Evolutionary conservation across 1,140 invertebrate genomes (phyloP).

Genomic region (Leptinotarsa undecemlineata): DNA sequence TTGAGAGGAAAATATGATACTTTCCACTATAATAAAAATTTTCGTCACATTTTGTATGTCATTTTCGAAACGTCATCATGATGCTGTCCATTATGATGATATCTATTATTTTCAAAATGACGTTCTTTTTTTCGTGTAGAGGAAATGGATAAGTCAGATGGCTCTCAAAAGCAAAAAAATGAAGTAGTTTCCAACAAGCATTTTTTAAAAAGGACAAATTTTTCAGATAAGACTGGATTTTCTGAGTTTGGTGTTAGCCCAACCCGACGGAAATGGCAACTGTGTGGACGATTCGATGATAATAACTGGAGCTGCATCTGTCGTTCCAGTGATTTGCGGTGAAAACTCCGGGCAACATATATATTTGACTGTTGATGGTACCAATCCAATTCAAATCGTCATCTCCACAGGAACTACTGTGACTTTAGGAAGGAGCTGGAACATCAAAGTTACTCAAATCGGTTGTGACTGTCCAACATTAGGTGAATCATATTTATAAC

Average conservation of each 20-base stretch:
- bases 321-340: slow-evolving; percentile 75
- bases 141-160: too few relatives aligned
- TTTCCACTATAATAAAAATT: too few relatives aligned
- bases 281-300: slow-evolving; percentile 73
- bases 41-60: too few relatives aligned
- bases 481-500: slow-evolving; percentile 55
- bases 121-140: too few relatives aligned
- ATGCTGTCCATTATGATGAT: too few relatives aligned
- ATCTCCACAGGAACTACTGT: slow-evolving; percentile 66
- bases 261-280: slow-evolving; percentile 72
- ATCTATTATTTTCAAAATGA: too few relatives aligned
- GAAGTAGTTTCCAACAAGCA: not conserved
- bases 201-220: not conserved
- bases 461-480: slow-evolving; percentile 67
- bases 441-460: slow-evolving; percentile 75
- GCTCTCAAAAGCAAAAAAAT: too few relatives aligned
- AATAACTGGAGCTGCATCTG: slow-evolving; percentile 68
- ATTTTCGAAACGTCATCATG: too few relatives aligned
- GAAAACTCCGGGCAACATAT: slow-evolving; percentile 81
- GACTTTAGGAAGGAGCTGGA: slow-evolving; percentile 70
- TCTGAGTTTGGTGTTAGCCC: slow-evolving; percentile 70
- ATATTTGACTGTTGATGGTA: slow-evolving; percentile 75
- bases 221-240: slow-evolving; percentile 75
- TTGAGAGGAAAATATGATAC: too few relatives aligned
- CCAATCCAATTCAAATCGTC: slow-evolving; percentile 68